Evolutionary conservation across 1,140 invertebrate species (phyloP).

Genomic region (Pseudomyrmex concolor): DNA sequence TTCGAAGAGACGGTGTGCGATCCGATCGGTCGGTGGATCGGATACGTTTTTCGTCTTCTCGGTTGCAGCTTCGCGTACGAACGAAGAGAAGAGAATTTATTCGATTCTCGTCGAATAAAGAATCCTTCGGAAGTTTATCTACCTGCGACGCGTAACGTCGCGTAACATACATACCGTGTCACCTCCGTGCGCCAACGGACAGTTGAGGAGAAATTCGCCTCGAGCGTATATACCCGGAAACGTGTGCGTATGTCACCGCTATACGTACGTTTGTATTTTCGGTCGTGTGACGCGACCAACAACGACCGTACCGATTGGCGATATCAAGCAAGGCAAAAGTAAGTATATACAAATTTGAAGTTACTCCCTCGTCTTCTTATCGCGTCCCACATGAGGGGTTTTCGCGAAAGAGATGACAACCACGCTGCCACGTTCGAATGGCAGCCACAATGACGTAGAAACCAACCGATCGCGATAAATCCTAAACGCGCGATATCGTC

Average conservation of each 20-base stretch:
- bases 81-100: background rate
- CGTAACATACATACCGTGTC: background rate
- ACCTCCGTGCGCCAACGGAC: background rate
- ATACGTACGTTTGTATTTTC: background rate
- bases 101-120: constrained; percentile 13
- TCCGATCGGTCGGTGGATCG: background rate
- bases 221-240: background rate
- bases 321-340: background rate
- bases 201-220: background rate
- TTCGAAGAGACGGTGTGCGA: background rate
- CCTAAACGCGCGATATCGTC: too few species aligned
- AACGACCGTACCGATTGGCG: constrained; percentile 21
- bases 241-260: background rate
- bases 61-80: too few species aligned
- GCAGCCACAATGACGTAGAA: background rate
- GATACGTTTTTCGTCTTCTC: background rate
- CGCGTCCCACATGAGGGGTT: too few species aligned
- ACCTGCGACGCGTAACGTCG: background rate
- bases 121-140: background rate
- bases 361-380: too few species aligned
- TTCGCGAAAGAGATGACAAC: too few species aligned
- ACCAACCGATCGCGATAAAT: too few species aligned
- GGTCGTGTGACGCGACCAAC: background rate
- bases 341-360: too few species aligned
- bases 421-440: background rate